phyloP scores from a whole-genome alignment of 1,140 invertebrate species.

The Protaetia brevitarsis region DNA sequence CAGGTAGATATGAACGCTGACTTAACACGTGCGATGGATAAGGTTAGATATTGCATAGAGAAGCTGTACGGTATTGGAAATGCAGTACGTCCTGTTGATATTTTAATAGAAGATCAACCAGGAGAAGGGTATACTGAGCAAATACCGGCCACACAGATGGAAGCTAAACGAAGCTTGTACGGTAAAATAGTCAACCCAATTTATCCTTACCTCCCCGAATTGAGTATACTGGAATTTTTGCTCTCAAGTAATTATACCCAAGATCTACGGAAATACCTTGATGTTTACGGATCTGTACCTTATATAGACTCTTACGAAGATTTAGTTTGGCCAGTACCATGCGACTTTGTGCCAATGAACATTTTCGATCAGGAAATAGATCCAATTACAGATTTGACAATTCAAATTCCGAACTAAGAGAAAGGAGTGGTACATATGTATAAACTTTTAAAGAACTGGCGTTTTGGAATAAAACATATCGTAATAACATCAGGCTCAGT shows the following conservation, averaged over 20 bases:
- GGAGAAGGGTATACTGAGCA: background rate
- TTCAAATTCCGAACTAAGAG: background rate
- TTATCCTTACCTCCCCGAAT: conserved; percentile 25
- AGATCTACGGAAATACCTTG: conserved; percentile 18
- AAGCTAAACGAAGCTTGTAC: background rate
- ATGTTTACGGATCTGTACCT: conserved; percentile 22
- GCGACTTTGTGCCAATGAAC: conserved; percentile 30
- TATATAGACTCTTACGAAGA: conserved; percentile 20
- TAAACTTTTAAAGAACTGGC: background rate
- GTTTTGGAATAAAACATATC: background rate
- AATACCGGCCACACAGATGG: background rate
- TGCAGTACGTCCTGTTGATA: background rate
- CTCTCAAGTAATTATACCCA: background rate
- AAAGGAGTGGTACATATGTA: background rate
- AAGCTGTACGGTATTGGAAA: conserved; percentile 27
- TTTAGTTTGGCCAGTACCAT: conserved; percentile 30
- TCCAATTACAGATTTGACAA: conserved; percentile 26
- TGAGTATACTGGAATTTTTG: conserved; percentile 24
- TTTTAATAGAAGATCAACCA: background rate
- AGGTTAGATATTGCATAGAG: conserved; percentile 27
- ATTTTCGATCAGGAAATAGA: conserved; percentile 28
- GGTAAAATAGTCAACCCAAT: background rate
- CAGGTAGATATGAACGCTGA: conserved; percentile 23
- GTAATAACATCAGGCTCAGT: too few species aligned
- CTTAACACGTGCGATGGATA: conserved; percentile 18